Percentiles rank a stretch among this genome's conserved stretches.
Evolutionary conservation across 2,113 vertebrate genomes (phyloP).

Genomic region (Sporophila hypoxantha): DNA sequence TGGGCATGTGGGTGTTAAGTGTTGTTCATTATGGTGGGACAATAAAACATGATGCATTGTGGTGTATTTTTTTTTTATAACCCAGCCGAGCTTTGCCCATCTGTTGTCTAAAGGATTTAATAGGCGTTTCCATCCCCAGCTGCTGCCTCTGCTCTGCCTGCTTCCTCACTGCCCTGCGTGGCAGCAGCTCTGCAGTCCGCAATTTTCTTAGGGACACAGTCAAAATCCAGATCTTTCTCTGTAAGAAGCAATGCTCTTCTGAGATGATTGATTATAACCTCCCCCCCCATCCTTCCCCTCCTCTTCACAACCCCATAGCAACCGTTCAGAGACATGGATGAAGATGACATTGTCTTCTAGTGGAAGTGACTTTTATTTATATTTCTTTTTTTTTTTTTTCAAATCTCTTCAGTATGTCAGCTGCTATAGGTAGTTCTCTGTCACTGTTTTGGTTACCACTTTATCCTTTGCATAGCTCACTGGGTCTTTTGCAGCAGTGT

Average conservation of each 20-base stretch:
- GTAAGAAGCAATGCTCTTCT: constrained; percentile 64
- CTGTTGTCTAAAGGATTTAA: constrained; percentile 81
- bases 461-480: constrained; percentile 20
- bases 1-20: constrained; percentile 59
- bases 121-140: constrained; percentile 75
- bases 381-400: not conserved
- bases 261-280: constrained; percentile 60
- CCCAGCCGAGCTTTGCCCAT: constrained; percentile 70
- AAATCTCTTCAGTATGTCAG: not conserved
- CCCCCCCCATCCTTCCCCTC: constrained; percentile 22
- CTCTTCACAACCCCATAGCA: constrained; percentile 65
- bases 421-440: constrained; percentile 28
- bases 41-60: constrained; percentile 69
- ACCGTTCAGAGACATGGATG: constrained; percentile 47
- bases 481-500: constrained; percentile 3
- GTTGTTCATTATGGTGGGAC: constrained; percentile 61
- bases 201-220: constrained; percentile 70
- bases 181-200: constrained; percentile 67
- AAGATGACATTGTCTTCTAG: constrained; percentile 55
- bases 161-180: constrained; percentile 63
- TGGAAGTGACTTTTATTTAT: constrained; percentile 58
- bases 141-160: constrained; percentile 74
- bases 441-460: constrained; percentile 22
- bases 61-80: constrained; percentile 45
- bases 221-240: constrained; percentile 72